Base-by-base conservation (phyloP, 2,113 vertebrate species). In the Seriola rivoliana region DNA sequence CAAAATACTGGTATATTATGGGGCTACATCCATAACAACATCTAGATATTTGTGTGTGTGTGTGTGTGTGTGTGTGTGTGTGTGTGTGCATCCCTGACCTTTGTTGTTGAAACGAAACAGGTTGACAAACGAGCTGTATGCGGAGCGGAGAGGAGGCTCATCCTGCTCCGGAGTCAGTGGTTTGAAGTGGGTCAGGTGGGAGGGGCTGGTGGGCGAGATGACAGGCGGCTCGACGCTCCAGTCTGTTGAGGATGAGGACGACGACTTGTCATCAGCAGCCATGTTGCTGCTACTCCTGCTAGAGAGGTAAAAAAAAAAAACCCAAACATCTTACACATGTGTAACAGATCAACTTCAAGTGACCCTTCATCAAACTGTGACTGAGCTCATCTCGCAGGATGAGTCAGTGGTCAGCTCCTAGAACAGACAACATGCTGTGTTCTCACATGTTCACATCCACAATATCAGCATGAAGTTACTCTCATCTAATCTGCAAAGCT, bases 41-140 rank as follows among this genome's bases (percentile, higher is more conserved):
- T 50, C 17, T 13, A 16, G 2, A 34, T 42, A 13, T 7, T 6
- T 19, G 46, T 16, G n/a, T n/a, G n/a, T 50, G 14, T 25, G 38
- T 21, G 23, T 19, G 50, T 44, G 9, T 6, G 29, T 16, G 40
- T 46, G 38, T 29, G 25, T 50, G 13, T 25, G 36, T 21, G 23
- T 19, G 50, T 46, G 10, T 7, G 29, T 1, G 58, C 0, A 8
- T 19, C 6, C 13, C 91, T 90, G 89, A 99, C 98, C 98, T 97
- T 96, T 99, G 94, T 95, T 99, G 93, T 93, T 98, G 94, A 99
- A 99, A 62, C 98, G 96, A 89, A 99, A 99, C 62, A 99, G 96
- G 92, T 96, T 99, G 93, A 99, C 98, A 65, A 99, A 98, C 48
- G 98, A 99, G 88, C 98, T 99, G 93, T 99, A 99, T 0, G 98